Conservation (phyloP, 2,797 vertebrate species). For the Bradypus variegatus region DNA sequence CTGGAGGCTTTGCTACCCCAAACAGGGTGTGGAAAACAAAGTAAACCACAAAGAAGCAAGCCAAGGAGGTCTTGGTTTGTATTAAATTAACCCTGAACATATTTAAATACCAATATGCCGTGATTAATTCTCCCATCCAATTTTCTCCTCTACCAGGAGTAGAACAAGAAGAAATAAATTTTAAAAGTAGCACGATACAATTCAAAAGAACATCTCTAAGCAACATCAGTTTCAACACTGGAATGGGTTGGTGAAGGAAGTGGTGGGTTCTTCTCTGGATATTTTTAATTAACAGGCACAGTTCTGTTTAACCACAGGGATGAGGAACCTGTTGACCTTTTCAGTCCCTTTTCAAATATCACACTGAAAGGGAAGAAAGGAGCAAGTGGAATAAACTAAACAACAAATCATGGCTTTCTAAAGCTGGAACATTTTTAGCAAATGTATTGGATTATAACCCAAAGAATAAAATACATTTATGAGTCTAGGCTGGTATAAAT, state of each 20-base stretch:
- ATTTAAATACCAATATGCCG: background rate
- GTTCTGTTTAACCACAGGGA: background rate
- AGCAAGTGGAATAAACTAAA: background rate
- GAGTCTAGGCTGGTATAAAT: background rate
- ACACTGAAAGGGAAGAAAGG: background rate
- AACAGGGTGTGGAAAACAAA: background rate
- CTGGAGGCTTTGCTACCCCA: too few species aligned
- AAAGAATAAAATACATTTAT: background rate
- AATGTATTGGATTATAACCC: background rate
- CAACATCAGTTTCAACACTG: background rate
- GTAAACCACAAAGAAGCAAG: background rate
- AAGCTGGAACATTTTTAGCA: background rate
- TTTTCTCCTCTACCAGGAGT: background rate
- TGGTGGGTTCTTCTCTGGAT: background rate
- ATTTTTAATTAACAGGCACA: background rate
- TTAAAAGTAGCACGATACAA: background rate
- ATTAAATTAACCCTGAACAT: background rate
- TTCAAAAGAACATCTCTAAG: constrained; percentile 10
- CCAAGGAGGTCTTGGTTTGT: background rate
- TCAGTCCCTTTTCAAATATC: background rate
- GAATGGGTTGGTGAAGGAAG: background rate
- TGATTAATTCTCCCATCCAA: background rate
- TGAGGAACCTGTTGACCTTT: background rate
- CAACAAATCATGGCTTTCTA: background rate
- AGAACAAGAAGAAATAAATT: background rate